phyloP scores from a whole-genome alignment of 2,113 vertebrate genomes.

The Notothenia coriiceps region DNA sequence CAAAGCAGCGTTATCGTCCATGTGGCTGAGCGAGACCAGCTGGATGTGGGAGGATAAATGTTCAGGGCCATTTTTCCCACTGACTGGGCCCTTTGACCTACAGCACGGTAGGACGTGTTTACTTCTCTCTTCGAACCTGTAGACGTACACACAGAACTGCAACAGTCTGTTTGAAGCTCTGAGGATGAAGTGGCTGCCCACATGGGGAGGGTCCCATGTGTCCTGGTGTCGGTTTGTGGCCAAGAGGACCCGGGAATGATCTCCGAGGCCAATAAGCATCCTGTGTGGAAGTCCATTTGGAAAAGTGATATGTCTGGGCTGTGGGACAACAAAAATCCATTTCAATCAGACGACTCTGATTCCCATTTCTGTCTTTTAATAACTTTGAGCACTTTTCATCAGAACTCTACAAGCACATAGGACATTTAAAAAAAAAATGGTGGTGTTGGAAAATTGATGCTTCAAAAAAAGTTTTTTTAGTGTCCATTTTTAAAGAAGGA shows the following conservation, averaged over 20 bases:
- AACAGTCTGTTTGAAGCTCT: constrained; percentile 28
- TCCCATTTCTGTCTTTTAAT: constrained; percentile 79
- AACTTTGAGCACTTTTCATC: constrained; percentile 54
- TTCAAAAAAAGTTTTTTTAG: constrained; percentile 64
- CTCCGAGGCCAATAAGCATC: constrained; percentile 20
- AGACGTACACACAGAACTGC: constrained; percentile 34
- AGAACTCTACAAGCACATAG: constrained; percentile 54
- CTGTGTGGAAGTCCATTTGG: constrained; percentile 16
- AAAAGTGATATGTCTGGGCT: constrained; percentile 26
- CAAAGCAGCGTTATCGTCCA: not conserved
- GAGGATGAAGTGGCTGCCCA: constrained; percentile 38
- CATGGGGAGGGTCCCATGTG: constrained; percentile 19
- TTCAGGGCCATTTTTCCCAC: constrained; percentile 4
- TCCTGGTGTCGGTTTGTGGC: constrained; percentile 28
- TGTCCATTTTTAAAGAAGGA: constrained; percentile 68
- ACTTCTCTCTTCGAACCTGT: constrained; percentile 34
- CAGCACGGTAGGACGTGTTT: constrained; percentile 11
- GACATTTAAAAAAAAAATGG: constrained; percentile 54
- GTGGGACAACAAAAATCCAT: constrained; percentile 38
- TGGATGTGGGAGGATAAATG: constrained; percentile 34
- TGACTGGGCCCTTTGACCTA: constrained; percentile 40
- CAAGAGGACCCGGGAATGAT: constrained; percentile 26
- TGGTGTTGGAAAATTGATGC: constrained; percentile 59
- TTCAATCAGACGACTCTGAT: constrained; percentile 54
- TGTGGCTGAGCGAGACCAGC: constrained; percentile 40